A percentile compares a stretch with the other conserved stretches of the same genome.
Evolutionary conservation across 37 sponge, comb jelly and placozoan species (phyloP).

Genomic region (Oopsacas minuta): DNA sequence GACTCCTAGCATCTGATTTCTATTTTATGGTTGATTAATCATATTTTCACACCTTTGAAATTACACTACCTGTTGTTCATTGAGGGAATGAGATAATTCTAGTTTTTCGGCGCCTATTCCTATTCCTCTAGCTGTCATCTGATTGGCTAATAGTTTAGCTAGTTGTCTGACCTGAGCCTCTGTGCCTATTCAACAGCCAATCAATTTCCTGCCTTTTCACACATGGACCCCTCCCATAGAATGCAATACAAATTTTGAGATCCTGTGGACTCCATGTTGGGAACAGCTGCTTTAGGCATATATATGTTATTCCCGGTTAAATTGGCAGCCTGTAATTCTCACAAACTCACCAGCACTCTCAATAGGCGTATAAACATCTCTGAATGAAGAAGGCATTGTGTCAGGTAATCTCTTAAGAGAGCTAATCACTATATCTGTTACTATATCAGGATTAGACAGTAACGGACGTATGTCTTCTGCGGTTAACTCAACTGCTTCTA

Average conservation of each 20-base stretch:
- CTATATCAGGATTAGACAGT: not conserved
- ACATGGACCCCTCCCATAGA: no score
- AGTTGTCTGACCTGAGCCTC: slow-evolving; percentile 49
- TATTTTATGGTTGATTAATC: no score
- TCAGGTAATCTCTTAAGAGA: slow-evolving; percentile 14
- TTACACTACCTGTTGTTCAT: not conserved
- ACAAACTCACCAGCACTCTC: slow-evolving; percentile 48
- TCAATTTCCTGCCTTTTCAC: not conserved
- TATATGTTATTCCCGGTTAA: not conserved
- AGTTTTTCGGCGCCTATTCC: not conserved
- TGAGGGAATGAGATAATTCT: not conserved
- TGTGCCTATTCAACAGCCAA: slow-evolving; percentile 21
- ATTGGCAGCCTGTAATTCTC: slow-evolving; percentile 32
- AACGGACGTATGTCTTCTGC: not conserved
- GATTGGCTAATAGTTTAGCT: slow-evolving; percentile 77
- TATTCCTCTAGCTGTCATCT: slow-evolving; percentile 45
- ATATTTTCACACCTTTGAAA: no score
- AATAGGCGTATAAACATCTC: slow-evolving; percentile 69
- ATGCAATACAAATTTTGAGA: no score
- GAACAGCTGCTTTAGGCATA: not conserved
- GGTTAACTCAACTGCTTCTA: not conserved
- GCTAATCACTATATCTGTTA: not conserved
- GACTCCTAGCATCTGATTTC: not conserved
- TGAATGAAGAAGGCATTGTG: slow-evolving; percentile 47
- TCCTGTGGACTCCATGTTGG: no score